Evolutionary conservation across 2,113 vertebrate species (phyloP).

Genomic region (Rana temporaria): DNA sequence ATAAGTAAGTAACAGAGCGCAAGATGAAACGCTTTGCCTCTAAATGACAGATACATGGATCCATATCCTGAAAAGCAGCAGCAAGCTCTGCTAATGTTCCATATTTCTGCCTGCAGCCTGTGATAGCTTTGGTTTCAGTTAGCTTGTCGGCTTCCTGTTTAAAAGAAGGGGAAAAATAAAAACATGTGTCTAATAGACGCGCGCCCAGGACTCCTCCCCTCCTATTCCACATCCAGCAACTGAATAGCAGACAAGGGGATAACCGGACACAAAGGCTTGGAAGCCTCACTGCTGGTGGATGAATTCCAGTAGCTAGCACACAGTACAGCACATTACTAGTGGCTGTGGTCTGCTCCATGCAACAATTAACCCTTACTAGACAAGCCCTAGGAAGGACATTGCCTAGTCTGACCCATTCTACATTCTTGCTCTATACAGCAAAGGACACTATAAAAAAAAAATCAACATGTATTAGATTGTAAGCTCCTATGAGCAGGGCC

Average conservation of each 20-base stretch:
- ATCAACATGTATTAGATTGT: no score
- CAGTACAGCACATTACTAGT: constrained; percentile 23
- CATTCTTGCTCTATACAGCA: no score
- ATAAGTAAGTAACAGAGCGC: no score
- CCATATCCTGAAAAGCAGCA: neutral
- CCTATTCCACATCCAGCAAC: constrained; percentile 43
- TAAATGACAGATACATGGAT: neutral
- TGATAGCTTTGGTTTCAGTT: constrained; percentile 14
- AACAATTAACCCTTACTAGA: constrained; percentile 25
- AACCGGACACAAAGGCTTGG: constrained; percentile 51
- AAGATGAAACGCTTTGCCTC: no score
- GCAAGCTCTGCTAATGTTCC: constrained; percentile 9
- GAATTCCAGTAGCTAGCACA: neutral
- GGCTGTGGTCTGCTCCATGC: constrained; percentile 9
- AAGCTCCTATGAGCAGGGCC: no score
- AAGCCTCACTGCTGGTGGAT: constrained; percentile 17
- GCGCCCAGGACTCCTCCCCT: constrained; percentile 29
- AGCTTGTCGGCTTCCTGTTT: constrained; percentile 50
- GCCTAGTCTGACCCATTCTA: neutral
- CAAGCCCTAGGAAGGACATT: neutral
- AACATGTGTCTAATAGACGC: constrained; percentile 34
- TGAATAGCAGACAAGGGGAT: constrained; percentile 43
- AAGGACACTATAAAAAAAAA: no score
- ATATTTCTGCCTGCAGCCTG: neutral
- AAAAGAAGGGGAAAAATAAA: constrained; percentile 37